Conservation (phyloP, 30 jellyfish, hydroid and myxozoan species). For the Cassiopea andromeda region DNA sequence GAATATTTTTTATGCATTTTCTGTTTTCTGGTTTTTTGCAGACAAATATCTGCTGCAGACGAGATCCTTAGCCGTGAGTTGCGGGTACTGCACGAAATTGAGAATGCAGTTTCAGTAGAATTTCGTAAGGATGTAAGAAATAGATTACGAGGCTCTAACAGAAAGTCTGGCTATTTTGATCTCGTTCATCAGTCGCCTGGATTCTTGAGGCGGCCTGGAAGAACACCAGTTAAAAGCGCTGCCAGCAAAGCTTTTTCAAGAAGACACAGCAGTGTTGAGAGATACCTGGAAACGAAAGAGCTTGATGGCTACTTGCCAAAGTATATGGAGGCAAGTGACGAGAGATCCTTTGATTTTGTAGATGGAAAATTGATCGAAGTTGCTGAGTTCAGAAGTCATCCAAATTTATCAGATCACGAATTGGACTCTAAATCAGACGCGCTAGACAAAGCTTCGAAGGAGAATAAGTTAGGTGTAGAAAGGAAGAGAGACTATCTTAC, state of each 20-base stretch:
- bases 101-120: constrained; percentile 83
- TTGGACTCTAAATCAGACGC: constrained; percentile 3
- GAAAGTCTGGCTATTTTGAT: constrained; percentile 57
- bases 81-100: constrained; percentile 78
- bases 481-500: constrained; percentile 25
- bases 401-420: constrained; percentile 61
- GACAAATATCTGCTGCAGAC: constrained; percentile 79
- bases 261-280: constrained; percentile 76
- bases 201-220: neutral
- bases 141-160: constrained; percentile 69
- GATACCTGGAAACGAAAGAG: constrained; percentile 72
- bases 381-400: constrained; percentile 66
- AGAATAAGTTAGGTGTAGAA: neutral
- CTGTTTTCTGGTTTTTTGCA: constrained; percentile 8
- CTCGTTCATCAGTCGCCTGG: constrained; percentile 62
- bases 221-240: neutral
- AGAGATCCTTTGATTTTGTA: constrained; percentile 1
- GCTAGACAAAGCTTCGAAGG: neutral
- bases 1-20: neutral
- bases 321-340: constrained; percentile 6
- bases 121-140: constrained; percentile 82
- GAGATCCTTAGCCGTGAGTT: constrained; percentile 80
- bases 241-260: constrained; percentile 11
- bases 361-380: constrained; percentile 37
- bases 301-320: constrained; percentile 16